phyloP scores from a whole-genome alignment of 2,113 vertebrate genomes.

The Trichechus manatus region DNA sequence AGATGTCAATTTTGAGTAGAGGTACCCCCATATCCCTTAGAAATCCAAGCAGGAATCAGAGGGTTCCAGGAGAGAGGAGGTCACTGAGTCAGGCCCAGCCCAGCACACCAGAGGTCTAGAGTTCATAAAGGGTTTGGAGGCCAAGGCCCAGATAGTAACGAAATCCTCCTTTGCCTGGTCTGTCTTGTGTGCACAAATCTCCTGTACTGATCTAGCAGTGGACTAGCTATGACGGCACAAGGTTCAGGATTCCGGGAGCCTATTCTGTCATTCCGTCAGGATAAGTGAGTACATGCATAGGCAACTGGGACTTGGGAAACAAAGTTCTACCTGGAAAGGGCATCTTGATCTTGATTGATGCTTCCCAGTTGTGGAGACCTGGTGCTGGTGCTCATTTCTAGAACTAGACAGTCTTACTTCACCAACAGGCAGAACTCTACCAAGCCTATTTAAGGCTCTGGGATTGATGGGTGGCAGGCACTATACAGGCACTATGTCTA shows the following conservation, averaged over 20 bases:
- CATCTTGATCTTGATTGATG: background rate
- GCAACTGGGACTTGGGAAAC: background rate
- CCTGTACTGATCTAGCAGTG: background rate
- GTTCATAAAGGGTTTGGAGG: background rate
- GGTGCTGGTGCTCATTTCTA: conserved; percentile 4
- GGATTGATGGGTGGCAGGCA: background rate
- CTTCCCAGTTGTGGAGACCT: background rate
- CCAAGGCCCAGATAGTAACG: background rate
- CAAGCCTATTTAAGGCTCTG: background rate
- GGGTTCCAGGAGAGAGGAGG: background rate
- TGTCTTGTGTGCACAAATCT: background rate
- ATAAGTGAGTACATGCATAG: background rate
- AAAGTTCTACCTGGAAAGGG: background rate
- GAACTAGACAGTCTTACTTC: background rate
- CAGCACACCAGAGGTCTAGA: background rate
- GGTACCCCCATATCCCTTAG: background rate
- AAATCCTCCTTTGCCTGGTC: background rate
- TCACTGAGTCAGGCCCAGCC: background rate
- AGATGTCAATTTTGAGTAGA: background rate
- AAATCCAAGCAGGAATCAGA: conserved; percentile 32
- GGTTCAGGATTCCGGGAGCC: background rate
- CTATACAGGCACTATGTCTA: background rate
- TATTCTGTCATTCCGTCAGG: background rate
- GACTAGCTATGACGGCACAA: background rate
- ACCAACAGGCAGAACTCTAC: background rate